These are phyloP conservation scores for Lasioglossum figueresi DNA, from an alignment of 2,888 invertebrate genomes.

Conservation along the genomic window DNA sequence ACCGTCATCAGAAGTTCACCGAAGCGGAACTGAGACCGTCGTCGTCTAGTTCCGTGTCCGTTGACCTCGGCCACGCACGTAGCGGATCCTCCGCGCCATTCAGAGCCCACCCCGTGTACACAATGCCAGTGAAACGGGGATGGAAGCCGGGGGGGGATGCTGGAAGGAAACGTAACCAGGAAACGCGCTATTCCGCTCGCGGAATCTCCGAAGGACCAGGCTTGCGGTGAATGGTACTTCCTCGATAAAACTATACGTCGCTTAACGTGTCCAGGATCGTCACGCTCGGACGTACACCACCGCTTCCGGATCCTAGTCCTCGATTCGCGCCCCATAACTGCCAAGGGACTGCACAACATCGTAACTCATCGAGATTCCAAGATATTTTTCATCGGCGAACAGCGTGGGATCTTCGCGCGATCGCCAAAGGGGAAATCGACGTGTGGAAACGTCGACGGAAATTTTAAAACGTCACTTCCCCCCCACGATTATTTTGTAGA, in stretches of 20 bases:
- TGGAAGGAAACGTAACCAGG: conserved; percentile 67
- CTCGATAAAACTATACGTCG: conserved; percentile 30
- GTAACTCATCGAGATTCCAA: conserved; percentile 1
- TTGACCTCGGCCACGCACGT: conserved; percentile 7
- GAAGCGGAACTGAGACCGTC: conserved; percentile 8
- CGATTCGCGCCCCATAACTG: not conserved
- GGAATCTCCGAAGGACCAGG: conserved; percentile 67
- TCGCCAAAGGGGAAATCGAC: not conserved
- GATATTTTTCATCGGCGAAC: conserved; percentile 21
- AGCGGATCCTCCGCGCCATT: conserved; percentile 13
- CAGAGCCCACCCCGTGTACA: conserved; percentile 4
- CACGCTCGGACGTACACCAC: conserved; percentile 14
- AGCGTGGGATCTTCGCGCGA: not conserved
- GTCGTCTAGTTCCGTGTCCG: conserved; percentile 12
- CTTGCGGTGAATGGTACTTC: conserved; percentile 16
- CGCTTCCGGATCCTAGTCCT: not conserved
- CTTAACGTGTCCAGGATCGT: conserved; percentile 5
- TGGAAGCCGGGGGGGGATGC: not conserved
- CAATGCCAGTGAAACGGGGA: conserved; percentile 10
- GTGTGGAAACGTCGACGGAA: not conserved
- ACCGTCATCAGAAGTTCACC: conserved; percentile 22
- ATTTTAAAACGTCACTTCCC: not conserved
- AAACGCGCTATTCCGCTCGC: conserved; percentile 69
- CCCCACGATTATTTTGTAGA: too few relatives aligned
- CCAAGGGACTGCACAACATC: not conserved